Evolutionary conservation across 2,888 invertebrate species (phyloP).

Genomic region (Scaptomyza flava): DNA sequence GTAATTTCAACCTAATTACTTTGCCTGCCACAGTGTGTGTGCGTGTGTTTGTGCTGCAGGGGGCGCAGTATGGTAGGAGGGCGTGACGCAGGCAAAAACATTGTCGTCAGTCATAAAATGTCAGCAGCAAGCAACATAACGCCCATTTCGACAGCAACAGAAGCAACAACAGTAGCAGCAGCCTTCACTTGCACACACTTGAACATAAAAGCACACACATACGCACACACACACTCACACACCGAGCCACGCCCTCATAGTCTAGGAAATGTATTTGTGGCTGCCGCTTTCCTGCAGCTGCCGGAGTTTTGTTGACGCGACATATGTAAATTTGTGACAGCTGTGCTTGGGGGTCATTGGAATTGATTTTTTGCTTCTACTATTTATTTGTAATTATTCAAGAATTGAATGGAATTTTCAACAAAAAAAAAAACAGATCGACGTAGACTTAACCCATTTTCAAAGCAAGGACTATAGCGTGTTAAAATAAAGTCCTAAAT

Average conservation of each 20-base stretch:
- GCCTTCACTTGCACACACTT: slow-evolving; percentile 42
- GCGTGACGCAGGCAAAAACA: slow-evolving; percentile 60
- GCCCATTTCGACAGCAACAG: slow-evolving; percentile 59
- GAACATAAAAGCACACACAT: slow-evolving; percentile 11
- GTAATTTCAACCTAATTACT: slow-evolving; percentile 82
- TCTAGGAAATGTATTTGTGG: slow-evolving; percentile 44
- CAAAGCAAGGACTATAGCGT: neutral
- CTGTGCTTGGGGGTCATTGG: slow-evolving; percentile 64
- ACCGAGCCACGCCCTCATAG: slow-evolving; percentile 54
- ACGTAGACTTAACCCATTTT: neutral
- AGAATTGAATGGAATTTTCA: slow-evolving; percentile 2
- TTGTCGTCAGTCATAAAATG: slow-evolving; percentile 72
- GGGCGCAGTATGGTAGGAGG: neutral
- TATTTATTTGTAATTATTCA: slow-evolving; percentile 1
- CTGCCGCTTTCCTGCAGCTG: slow-evolving; percentile 36
- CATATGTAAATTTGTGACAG: slow-evolving; percentile 71
- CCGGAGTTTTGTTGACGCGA: slow-evolving; percentile 44
- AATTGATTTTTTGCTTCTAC: slow-evolving; percentile 58
- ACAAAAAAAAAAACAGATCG: neutral
- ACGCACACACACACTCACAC: neutral
- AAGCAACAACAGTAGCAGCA: slow-evolving; percentile 33
- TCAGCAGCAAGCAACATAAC: slow-evolving; percentile 73
- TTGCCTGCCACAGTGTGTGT: slow-evolving; percentile 30
- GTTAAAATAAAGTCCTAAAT: neutral
- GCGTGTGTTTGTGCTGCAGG: neutral